Evolutionary conservation across 2,888 invertebrate genomes (phyloP), one percentile per base, ranked within the genome.

Genomic region (Drosophila quinaria): DNA sequence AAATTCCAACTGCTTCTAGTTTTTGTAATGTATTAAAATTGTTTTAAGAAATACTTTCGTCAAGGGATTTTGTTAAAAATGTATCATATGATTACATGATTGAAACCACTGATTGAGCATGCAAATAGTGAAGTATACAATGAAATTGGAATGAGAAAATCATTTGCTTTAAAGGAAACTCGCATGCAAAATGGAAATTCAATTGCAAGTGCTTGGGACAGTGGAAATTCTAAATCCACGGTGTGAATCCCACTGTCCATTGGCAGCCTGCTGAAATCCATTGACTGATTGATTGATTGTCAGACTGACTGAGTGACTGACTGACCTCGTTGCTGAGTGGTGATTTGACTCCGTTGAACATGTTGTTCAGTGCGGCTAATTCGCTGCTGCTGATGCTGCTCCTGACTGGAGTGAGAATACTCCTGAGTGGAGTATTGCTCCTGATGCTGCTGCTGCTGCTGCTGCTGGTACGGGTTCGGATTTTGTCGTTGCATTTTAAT

Each of bases 401-500:
- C 92, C 68, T 94, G 94, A 80, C 93, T 93, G 87, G 93, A 92
- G 90, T 94, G 93, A 87, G 93, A 92, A 87, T 94, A 94, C 90
- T 94, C 94, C 82, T 93, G 93, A 47, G 92, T 92, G 66, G 87
- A 81, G 72, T 82, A 85, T 69, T 92, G 83, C 70, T 60, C 55
- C 64, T 93, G 94, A 79, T 93, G 92, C 60, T 92, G 92, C 72
- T 85, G 81, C 66, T 68, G 65, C 63, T 93, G 78, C 93, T 94
- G 91, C 91, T 94, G 94, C 91, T 94, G 94, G 91, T 91, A 91
- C 85, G 91, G 92, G 89, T 92, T 92, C 89, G 92, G 90, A 92
- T 94, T 94, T 94, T 96, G 96, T 94, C 96, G 96, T 95, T 96
- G 95, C 96, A 96, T 96, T 93, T 94, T 94, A 54, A 35, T 22